Base-by-base conservation (phyloP, 2,888 invertebrate genomes). In the Branchipolynoe longqiensis region DNA sequence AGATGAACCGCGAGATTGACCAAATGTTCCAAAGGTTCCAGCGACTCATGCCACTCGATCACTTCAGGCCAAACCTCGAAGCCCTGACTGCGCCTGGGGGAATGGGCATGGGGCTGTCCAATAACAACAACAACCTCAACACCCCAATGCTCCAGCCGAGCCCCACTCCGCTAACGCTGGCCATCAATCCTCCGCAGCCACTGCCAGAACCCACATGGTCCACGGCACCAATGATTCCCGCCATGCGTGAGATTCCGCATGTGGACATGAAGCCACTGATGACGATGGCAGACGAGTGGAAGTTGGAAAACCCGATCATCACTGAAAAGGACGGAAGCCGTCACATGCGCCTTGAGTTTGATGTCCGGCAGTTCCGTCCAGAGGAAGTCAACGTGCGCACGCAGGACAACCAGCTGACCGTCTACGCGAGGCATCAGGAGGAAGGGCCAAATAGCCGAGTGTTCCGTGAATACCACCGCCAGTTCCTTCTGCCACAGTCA, bases 381-480 rank as follows among this genome's bases (percentile, higher is more conserved):
- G 99, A 99, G 94, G 99, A 99, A 95, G 98, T 99, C 93, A 97
- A 98, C 93, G 98, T 99, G 89, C 99, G 98, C 95, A 99, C 99
- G 89, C 97, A 98, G 90, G 99, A 99, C 95, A 98, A 98, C 95
- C 97, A 98, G 95, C 95, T 99, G 8, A 89, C 89, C 0, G 98
- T 98, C 82, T 98, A 98, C 93, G 99, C 99, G 88, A 98, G 98
- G 94, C 99, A 99, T 95, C 98, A 99, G 94, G 99, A 99, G 95
- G 98, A 98, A 95, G 96, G 97, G 83, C 98, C 98, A 94, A 97
- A 97, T 93, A 98, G 98, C 95, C 97, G 98, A 64, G 98, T 98
- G 88, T 99, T 98, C 95, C 96, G 98, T 94, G 99, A 99, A 94
- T 99, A 99, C 96, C 98, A 98, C 94, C 96, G 98, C 90, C 98